These are phyloP conservation scores for Paradisaea rubra DNA, from an alignment of 2,113 vertebrate species.

Conservation along the genomic window DNA sequence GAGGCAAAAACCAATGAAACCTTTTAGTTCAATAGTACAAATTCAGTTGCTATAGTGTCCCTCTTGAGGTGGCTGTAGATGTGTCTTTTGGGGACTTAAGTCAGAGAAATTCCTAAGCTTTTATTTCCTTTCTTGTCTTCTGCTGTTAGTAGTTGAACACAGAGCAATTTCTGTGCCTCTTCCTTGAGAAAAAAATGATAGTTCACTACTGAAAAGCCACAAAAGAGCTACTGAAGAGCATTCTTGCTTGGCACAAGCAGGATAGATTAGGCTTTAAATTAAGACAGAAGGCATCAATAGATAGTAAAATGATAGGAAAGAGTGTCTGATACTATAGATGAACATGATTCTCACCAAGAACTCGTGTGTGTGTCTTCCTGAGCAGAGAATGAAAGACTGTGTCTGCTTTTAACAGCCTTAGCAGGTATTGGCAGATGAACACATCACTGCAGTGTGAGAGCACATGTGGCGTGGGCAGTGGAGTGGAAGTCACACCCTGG, in stretches of 20 bases:
- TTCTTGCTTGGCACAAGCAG: background rate
- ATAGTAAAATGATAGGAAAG: background rate
- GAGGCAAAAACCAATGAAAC: background rate
- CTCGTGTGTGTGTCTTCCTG: background rate
- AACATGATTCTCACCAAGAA: background rate
- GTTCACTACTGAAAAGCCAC: background rate
- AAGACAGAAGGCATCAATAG: background rate
- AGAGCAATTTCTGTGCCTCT: background rate
- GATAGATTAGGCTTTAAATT: background rate
- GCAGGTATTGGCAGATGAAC: background rate
- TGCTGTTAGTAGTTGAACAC: background rate
- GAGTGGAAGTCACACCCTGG: slow-evolving; percentile 31
- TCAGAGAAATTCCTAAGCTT: background rate
- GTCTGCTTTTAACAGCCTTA: background rate
- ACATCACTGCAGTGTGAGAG: background rate
- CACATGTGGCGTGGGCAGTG: background rate
- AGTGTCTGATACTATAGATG: background rate
- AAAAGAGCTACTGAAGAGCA: background rate
- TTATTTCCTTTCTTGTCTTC: background rate
- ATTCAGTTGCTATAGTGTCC: background rate
- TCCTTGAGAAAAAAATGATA: background rate
- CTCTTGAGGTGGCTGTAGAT: background rate
- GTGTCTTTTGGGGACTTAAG: background rate
- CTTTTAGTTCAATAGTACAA: background rate
- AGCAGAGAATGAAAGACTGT: background rate